These are phyloP conservation scores for Lethenteron reissneri DNA, from an alignment of 2,113 vertebrate species.

Conservation along the genomic window DNA sequence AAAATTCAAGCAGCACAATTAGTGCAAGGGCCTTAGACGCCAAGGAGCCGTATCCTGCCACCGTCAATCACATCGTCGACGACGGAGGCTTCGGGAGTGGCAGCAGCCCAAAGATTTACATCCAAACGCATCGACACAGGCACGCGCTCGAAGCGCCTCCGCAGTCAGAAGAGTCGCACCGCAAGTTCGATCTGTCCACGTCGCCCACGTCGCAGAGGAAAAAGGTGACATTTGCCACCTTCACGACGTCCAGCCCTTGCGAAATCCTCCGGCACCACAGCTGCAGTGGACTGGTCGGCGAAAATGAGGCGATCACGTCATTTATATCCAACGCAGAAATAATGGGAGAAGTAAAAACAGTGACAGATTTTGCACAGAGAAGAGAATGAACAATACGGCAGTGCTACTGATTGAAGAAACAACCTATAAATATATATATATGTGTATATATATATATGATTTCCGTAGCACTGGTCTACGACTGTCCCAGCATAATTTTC, in stretches of 20 bases:
- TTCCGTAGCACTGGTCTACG: no score
- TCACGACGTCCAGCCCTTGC: conserved; percentile 22
- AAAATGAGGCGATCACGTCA: no score
- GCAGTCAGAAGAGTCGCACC: conserved; percentile 58
- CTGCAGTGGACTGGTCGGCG: no score
- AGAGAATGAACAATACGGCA: no score
- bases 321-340: no score
- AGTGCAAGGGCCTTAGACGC: conserved; percentile 1
- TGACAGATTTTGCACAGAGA: no score
- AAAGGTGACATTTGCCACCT: conserved; percentile 93
- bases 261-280: conserved; percentile 24
- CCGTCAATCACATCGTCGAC: conserved; percentile 29
- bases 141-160: conserved; percentile 25
- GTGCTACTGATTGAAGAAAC: no score
- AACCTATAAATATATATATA: no score
- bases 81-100: conserved; percentile 61
- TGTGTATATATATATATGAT: no score
- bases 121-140: conserved; percentile 47
- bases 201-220: conserved; percentile 93
- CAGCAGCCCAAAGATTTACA: conserved; percentile 81
- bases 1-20: conserved; percentile 16
- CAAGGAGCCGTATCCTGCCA: conserved; percentile 47
- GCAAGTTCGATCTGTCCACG: conserved; percentile 51
- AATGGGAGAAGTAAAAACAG: no score
- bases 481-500: no score